Conservation (phyloP, 2,113 vertebrate species). For the Cygnus buccinator region DNA sequence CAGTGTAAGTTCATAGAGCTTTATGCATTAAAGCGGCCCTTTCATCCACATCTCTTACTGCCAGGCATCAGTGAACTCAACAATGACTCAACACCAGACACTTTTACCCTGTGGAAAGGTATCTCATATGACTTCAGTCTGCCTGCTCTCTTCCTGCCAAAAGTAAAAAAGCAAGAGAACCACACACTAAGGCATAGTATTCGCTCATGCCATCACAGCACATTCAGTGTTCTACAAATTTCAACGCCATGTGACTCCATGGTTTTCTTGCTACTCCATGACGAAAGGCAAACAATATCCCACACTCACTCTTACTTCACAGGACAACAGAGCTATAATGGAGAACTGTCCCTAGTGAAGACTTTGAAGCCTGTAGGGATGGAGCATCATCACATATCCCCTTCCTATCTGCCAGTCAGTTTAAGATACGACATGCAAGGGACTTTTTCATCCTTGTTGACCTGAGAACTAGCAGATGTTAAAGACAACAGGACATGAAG, state of each 20-base stretch:
- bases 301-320: background rate
- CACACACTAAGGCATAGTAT: background rate
- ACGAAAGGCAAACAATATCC: background rate
- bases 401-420: background rate
- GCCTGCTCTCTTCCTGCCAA: background rate
- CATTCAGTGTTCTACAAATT: background rate
- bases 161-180: background rate
- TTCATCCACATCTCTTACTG: background rate
- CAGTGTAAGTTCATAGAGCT: background rate
- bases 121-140: background rate
- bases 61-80: background rate
- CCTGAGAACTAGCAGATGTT: background rate
- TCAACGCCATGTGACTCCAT: fast-evolving
- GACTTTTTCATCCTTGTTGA: background rate
- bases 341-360: background rate
- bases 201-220: background rate
- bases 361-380: background rate
- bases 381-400: background rate
- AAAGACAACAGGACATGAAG: background rate
- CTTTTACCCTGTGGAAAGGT: background rate
- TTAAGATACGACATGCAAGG: background rate
- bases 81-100: background rate
- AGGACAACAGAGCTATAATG: background rate
- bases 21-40: too few relatives aligned
- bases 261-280: background rate